A percentile compares a stretch with the other conserved stretches of the same genome.
phyloP scores from a whole-genome alignment of 2,888 invertebrate species.

The Tupiocoris notatus region DNA sequence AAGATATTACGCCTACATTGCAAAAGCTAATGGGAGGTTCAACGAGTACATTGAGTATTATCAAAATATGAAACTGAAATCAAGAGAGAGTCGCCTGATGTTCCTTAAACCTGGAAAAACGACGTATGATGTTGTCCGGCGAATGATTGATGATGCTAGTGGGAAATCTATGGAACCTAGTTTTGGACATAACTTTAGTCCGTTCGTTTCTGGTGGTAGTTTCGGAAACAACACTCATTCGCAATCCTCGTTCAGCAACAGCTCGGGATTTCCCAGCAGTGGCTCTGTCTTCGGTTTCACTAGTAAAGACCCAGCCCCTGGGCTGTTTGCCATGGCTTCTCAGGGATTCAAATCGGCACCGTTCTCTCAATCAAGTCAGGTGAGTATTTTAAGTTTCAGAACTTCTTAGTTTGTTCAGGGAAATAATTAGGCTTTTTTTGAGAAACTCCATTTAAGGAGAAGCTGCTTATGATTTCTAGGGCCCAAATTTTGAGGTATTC shows the following conservation, averaged over 20 bases:
- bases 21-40: conserved; percentile 6
- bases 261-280: background rate
- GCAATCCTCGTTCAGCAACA: no score
- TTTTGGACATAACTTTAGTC: background rate
- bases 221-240: background rate
- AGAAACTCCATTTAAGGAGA: no score
- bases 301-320: background rate
- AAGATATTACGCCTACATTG: conserved; percentile 34
- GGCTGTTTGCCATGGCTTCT: conserved; percentile 24
- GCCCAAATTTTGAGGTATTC: no score
- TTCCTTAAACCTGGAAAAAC: conserved; percentile 5
- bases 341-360: conserved; percentile 14
- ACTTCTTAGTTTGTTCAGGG: no score
- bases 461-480: no score
- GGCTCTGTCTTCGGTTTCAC: background rate
- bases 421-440: no score
- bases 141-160: background rate
- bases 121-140: conserved; percentile 12
- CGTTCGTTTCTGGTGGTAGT: background rate
- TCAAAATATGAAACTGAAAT: conserved; percentile 7
- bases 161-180: background rate
- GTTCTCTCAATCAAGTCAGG: background rate
- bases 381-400: no score
- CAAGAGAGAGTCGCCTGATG: conserved; percentile 9
- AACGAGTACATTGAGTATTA: conserved; percentile 2